phyloP scores from a whole-genome alignment of 2,113 vertebrate species.

The Myiozetetes cayanensis region DNA sequence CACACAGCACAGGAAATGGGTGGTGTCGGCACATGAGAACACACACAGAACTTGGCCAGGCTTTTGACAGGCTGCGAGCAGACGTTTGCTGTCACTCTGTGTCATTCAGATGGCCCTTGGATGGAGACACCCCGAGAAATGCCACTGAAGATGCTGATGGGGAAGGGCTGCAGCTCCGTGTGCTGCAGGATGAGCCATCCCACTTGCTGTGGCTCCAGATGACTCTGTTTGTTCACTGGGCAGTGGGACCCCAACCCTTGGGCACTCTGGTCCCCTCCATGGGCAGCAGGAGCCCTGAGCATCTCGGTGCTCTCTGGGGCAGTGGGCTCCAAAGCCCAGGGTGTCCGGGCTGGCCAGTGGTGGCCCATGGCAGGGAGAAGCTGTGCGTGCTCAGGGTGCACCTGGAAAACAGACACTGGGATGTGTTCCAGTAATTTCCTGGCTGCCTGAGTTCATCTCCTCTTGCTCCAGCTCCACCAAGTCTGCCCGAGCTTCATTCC shows the following conservation, averaged over 20 bases:
- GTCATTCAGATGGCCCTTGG: background rate
- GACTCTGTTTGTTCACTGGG: accelerated
- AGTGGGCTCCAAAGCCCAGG: accelerated
- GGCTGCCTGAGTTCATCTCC: background rate
- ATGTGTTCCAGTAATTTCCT: background rate
- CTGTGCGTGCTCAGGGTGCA: background rate
- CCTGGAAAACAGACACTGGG: background rate
- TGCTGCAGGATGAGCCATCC: background rate
- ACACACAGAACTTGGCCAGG: background rate
- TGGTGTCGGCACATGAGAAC: accelerated
- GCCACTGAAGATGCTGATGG: background rate
- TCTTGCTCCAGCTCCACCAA: background rate
- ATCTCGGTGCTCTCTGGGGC: background rate
- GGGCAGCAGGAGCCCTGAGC: background rate
- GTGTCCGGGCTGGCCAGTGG: background rate
- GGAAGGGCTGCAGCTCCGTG: background rate
- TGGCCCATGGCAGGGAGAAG: background rate
- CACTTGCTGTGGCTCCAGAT: accelerated
- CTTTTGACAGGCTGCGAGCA: background rate
- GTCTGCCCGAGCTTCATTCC: background rate
- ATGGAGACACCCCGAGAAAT: background rate
- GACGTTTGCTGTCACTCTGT: background rate
- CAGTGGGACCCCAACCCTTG: background rate
- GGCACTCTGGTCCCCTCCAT: background rate
- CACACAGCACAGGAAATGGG: background rate